Percentiles rank a stretch among this genome's conserved stretches.
These are phyloP conservation scores for Gadus chalcogrammus DNA, from an alignment of 2,113 vertebrate genomes.

Conservation along the genomic window DNA sequence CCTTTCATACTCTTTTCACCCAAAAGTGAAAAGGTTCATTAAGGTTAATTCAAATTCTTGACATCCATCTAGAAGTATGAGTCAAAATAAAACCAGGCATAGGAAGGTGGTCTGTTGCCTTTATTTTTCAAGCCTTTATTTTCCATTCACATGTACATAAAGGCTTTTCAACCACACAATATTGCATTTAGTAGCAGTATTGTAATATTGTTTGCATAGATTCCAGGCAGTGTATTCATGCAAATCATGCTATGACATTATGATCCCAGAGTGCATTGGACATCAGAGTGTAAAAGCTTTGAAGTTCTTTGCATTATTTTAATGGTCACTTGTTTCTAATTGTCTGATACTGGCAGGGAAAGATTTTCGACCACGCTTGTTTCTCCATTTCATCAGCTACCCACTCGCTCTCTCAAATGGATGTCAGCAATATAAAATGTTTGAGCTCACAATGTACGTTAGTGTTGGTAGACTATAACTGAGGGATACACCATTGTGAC, in stretches of 20 bases:
- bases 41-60: constrained; percentile 54
- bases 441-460: constrained; percentile 31
- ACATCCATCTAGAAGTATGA: constrained; percentile 28
- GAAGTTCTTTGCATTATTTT: constrained; percentile 68
- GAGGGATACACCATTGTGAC: too few relatives aligned
- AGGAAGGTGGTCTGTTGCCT: constrained; percentile 24
- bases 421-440: constrained; percentile 54
- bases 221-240: constrained; percentile 45
- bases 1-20: too few relatives aligned
- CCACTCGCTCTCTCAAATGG: constrained; percentile 63
- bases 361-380: constrained; percentile 63
- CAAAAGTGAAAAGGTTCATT: constrained; percentile 35
- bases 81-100: constrained; percentile 28
- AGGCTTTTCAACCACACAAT: constrained; percentile 5
- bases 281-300: constrained; percentile 70
- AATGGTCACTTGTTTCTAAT: constrained; percentile 69
- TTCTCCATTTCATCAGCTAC: constrained; percentile 60
- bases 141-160: constrained; percentile 25
- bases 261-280: constrained; percentile 56
- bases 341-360: constrained; percentile 54
- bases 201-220: constrained; percentile 51
- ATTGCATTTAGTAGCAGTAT: constrained; percentile 52
- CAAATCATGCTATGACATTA: constrained; percentile 63
- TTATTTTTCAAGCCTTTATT: not conserved
- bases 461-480: too few relatives aligned